phyloP scores from a whole-genome alignment of 2,113 vertebrate genomes.

The Pantherophis guttatus region DNA sequence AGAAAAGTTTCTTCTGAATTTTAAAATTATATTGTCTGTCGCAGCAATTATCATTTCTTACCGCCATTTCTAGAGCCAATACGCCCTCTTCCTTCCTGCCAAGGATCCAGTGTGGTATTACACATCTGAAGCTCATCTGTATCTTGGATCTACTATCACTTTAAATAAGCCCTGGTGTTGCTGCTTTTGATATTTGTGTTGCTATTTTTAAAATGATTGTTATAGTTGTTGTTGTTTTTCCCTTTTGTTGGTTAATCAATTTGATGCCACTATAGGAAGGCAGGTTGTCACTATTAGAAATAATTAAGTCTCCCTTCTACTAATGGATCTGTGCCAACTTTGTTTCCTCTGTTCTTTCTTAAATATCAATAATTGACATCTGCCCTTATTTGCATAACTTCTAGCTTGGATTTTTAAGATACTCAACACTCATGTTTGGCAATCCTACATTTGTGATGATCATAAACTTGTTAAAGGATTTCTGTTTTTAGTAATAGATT shows the following conservation, averaged over 20 bases:
- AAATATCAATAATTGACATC: not conserved
- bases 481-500: not conserved
- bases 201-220: not conserved
- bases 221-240: not conserved
- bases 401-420: not conserved
- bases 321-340: not conserved
- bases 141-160: conserved; percentile 67
- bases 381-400: not conserved
- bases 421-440: not conserved
- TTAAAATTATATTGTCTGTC: conserved; percentile 45
- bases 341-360: not conserved
- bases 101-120: conserved; percentile 47
- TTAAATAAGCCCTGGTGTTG: not conserved
- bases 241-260: not conserved
- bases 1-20: conserved; percentile 50
- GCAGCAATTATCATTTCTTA: conserved; percentile 22
- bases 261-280: not conserved
- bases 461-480: not conserved
- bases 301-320: not conserved
- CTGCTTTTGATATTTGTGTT: not conserved
- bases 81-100: not conserved
- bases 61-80: conserved; percentile 24
- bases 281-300: not conserved
- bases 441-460: not conserved
- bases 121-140: conserved; percentile 67